phyloP scores from a whole-genome alignment of 2,888 invertebrate species.

The Himalopsyche anomala region DNA sequence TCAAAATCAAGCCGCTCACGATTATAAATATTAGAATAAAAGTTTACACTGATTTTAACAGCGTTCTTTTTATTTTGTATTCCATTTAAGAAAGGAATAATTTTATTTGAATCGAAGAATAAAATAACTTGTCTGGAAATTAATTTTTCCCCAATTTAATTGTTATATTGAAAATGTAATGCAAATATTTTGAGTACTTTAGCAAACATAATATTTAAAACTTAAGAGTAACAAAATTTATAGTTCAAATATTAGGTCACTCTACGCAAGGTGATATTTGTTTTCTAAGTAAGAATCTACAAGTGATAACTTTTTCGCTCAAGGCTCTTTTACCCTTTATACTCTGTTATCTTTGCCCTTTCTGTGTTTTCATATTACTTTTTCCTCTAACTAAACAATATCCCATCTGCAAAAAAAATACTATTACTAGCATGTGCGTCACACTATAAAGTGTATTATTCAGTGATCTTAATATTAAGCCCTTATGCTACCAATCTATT shows the following conservation, averaged over 20 bases:
- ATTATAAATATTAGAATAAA: no score
- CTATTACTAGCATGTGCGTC: not conserved
- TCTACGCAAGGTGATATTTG: constrained; percentile 4
- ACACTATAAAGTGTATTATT: constrained; percentile 32
- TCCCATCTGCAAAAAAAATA: not conserved
- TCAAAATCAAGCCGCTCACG: no score
- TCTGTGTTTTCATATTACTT: constrained; percentile 40
- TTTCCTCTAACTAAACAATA: constrained; percentile 28
- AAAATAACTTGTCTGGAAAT: no score
- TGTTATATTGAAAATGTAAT: no score
- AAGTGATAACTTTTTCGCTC: constrained; percentile 24
- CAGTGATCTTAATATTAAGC: not conserved
- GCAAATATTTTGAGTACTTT: no score
- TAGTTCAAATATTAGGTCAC: not conserved
- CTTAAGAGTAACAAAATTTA: not conserved
- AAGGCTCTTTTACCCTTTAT: constrained; percentile 11
- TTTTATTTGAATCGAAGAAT: no score
- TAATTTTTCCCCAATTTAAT: no score
- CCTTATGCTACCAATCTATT: constrained; percentile 13
- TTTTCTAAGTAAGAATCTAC: constrained; percentile 20
- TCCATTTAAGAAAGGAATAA: no score
- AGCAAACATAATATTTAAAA: no score
- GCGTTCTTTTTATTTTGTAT: no score
- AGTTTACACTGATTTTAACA: no score
- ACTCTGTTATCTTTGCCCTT: constrained; percentile 14